phyloP scores from a whole-genome alignment of 2,888 invertebrate genomes.

The Smittia aterrima region DNA sequence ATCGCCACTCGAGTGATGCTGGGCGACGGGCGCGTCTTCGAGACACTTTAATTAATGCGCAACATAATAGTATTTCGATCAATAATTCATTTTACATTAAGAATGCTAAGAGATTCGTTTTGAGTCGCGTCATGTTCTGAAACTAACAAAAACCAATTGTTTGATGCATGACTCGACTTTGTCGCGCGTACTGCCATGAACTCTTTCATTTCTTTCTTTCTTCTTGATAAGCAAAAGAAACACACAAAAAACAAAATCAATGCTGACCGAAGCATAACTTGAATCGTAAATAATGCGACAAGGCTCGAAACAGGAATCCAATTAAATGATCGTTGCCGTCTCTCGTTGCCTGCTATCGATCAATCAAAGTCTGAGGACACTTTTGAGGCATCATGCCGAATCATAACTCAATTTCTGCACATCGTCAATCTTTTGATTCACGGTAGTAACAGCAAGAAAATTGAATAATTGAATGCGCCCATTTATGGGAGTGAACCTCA shows the following conservation, averaged over 20 bases:
- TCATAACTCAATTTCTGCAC: conserved; percentile 5
- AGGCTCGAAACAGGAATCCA: conserved; percentile 4
- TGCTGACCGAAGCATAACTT: background rate
- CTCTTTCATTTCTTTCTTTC: background rate
- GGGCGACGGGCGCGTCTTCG: background rate
- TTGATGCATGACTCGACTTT: conserved; percentile 3
- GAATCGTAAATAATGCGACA: background rate
- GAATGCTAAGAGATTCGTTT: background rate
- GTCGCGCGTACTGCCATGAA: background rate
- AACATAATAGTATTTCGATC: background rate
- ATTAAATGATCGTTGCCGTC: conserved; percentile 11
- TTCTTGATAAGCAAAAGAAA: background rate
- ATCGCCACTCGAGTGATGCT: background rate
- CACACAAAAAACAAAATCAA: background rate
- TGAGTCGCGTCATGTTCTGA: background rate
- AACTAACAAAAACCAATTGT: background rate
- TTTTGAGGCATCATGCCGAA: background rate
- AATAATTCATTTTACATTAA: background rate
- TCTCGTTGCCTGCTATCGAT: background rate
- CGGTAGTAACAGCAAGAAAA: background rate
- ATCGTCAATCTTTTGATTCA: background rate
- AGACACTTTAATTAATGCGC: conserved; percentile 3
- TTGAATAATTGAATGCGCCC: background rate
- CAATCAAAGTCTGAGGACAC: background rate
- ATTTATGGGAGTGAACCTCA: background rate